phyloP scores from a whole-genome alignment of 2,113 vertebrate species.

The Brachionichthys hirsutus region DNA sequence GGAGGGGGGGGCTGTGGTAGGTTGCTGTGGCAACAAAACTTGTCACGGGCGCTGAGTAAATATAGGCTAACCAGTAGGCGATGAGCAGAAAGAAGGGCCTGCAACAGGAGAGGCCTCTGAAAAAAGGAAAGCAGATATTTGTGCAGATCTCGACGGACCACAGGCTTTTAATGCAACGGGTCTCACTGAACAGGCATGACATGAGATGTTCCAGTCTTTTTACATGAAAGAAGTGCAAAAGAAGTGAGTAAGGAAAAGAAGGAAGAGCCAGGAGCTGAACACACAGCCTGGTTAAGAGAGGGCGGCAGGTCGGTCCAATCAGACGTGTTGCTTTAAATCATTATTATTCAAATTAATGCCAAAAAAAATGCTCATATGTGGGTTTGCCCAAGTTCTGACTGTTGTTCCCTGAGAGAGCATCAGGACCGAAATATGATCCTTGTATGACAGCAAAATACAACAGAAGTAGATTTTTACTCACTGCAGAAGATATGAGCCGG shows the following conservation, averaged over 20 bases:
- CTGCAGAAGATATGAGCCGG: no score
- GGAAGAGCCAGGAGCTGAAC: neutral
- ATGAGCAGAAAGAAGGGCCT: slow-evolving; percentile 29
- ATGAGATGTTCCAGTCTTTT: slow-evolving; percentile 13
- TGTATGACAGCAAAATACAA: no score
- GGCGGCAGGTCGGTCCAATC: neutral
- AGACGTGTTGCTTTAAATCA: neutral
- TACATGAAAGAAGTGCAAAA: neutral
- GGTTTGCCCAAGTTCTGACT: neutral
- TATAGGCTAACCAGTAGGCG: slow-evolving; percentile 51
- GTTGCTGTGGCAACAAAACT: slow-evolving; percentile 71
- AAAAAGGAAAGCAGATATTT: slow-evolving; percentile 16
- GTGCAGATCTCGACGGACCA: slow-evolving; percentile 26
- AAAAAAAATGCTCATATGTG: neutral
- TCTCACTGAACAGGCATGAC: slow-evolving; percentile 20
- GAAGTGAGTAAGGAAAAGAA: neutral
- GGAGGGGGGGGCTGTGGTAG: slow-evolving; percentile 46
- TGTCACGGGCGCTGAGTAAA: slow-evolving; percentile 57
- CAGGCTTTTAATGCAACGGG: slow-evolving; percentile 14
- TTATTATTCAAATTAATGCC: neutral
- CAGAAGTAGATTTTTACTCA: no score
- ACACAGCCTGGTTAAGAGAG: slow-evolving; percentile 19
- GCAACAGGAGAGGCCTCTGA: slow-evolving; percentile 30
- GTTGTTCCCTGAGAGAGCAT: neutral
- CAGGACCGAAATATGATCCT: neutral